phyloP scores from a whole-genome alignment of 2,113 vertebrate genomes.

The Terrapene triunguis region DNA sequence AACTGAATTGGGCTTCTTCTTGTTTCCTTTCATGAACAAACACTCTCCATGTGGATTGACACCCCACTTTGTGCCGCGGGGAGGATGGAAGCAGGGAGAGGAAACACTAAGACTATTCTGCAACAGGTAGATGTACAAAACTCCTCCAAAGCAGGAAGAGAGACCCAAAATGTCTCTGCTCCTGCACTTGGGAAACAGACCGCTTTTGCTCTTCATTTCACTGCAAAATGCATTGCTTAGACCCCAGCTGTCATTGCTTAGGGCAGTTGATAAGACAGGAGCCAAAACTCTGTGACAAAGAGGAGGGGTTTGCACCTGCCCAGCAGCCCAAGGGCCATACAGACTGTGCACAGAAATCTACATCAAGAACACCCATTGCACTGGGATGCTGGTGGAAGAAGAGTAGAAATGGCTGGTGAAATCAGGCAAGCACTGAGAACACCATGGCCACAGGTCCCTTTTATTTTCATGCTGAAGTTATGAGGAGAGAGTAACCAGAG shows the following conservation, averaged over 20 bases:
- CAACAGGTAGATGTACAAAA: slow-evolving; percentile 59
- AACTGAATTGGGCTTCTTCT: slow-evolving; percentile 52
- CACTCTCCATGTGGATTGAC: slow-evolving; percentile 54
- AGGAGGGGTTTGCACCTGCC: neutral
- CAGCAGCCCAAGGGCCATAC: neutral
- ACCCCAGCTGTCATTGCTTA: neutral
- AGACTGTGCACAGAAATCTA: neutral
- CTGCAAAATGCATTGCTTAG: neutral
- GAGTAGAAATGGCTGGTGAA: neutral
- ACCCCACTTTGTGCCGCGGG: slow-evolving; percentile 38
- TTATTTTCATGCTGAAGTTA: slow-evolving; percentile 19
- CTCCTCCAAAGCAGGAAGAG: slow-evolving; percentile 57
- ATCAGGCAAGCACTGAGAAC: neutral
- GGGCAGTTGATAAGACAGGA: slow-evolving; percentile 17
- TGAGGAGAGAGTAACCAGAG: slow-evolving; percentile 24
- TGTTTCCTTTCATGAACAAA: slow-evolving; percentile 68
- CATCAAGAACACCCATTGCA: neutral
- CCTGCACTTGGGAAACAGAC: slow-evolving; percentile 18
- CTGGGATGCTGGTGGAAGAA: neutral
- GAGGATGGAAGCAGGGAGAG: slow-evolving; percentile 65
- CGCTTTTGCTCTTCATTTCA: slow-evolving; percentile 48
- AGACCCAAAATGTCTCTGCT: slow-evolving; percentile 53
- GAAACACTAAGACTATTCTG: slow-evolving; percentile 59
- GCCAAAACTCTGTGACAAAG: neutral
- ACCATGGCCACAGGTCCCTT: neutral